Evolutionary conservation across 1,140 invertebrate species (phyloP).

Genomic region (Thaumetopoea pityocampa): DNA sequence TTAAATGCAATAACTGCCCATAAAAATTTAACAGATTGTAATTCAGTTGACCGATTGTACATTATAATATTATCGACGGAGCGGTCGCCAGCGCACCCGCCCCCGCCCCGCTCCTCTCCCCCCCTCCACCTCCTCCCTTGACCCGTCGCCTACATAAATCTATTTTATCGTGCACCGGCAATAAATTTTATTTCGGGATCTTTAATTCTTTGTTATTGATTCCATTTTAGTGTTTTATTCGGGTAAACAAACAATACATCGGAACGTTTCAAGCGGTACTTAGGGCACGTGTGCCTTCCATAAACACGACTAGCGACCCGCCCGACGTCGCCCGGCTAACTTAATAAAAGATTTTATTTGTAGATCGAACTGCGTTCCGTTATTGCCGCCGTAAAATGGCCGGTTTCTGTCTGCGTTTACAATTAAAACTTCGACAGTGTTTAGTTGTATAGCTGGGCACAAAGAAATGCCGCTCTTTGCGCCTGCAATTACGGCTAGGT

Average conservation of each 20-base stretch:
- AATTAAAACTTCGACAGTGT: constrained; percentile 70
- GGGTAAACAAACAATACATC: constrained; percentile 73
- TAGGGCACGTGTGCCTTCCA: constrained; percentile 58
- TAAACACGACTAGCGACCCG: constrained; percentile 49
- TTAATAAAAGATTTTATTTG: constrained; percentile 68
- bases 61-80: constrained; percentile 64
- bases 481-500: constrained; percentile 42
- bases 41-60: constrained; percentile 40
- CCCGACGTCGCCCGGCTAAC: constrained; percentile 48
- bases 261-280: constrained; percentile 57
- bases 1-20: constrained; percentile 18
- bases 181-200: constrained; percentile 75
- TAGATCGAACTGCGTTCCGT: constrained; percentile 39
- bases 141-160: constrained; percentile 64
- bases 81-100: constrained; percentile 36
- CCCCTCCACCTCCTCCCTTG: constrained; percentile 17
- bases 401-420: constrained; percentile 63
- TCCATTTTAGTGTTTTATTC: constrained; percentile 76
- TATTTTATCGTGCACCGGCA: constrained; percentile 73
- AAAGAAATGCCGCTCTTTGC: constrained; percentile 65
- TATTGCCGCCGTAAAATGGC: constrained; percentile 44
- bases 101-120: constrained; percentile 4
- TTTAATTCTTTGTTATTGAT: constrained; percentile 76
- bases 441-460: constrained; percentile 48
- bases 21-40: constrained; percentile 16